Evolutionary conservation across 2,797 vertebrate genomes (phyloP).

Genomic region (Anolis apletophallus): DNA sequence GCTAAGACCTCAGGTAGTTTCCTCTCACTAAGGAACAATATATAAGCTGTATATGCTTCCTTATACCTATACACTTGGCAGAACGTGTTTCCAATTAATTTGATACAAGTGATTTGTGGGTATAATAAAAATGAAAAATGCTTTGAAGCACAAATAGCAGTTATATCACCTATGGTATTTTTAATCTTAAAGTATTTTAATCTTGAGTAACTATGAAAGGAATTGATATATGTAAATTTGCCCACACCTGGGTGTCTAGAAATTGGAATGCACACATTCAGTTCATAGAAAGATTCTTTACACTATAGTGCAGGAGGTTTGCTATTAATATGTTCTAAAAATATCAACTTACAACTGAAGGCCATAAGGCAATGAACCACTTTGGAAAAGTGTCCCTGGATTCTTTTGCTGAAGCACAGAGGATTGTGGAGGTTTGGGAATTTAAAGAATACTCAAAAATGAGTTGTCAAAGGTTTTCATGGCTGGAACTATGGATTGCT

Average conservation of each 20-base stretch:
- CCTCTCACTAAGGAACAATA: constrained; percentile 40
- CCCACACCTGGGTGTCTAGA: constrained; percentile 36
- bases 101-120: constrained; percentile 46
- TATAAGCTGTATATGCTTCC: constrained; percentile 32
- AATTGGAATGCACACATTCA: constrained; percentile 12
- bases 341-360: constrained; percentile 10
- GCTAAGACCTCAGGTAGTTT: constrained; percentile 41
- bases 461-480: no score
- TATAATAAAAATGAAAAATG: constrained; percentile 22
- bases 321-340: constrained; percentile 22
- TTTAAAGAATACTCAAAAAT: no score
- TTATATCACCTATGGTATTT: constrained; percentile 49
- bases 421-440: no score
- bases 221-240: constrained; percentile 35
- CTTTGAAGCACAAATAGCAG: constrained; percentile 45
- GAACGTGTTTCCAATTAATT: constrained; percentile 49
- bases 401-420: neutral
- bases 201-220: constrained; percentile 9
- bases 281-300: constrained; percentile 21
- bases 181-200: constrained; percentile 57
- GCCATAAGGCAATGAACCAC: neutral
- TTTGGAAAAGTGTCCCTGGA: neutral
- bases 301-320: neutral
- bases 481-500: no score
- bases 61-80: constrained; percentile 37